Evolutionary conservation across 2,797 vertebrate species (phyloP), one percentile per base, ranked within the genome.

Genomic region (Siniperca undulata): DNA sequence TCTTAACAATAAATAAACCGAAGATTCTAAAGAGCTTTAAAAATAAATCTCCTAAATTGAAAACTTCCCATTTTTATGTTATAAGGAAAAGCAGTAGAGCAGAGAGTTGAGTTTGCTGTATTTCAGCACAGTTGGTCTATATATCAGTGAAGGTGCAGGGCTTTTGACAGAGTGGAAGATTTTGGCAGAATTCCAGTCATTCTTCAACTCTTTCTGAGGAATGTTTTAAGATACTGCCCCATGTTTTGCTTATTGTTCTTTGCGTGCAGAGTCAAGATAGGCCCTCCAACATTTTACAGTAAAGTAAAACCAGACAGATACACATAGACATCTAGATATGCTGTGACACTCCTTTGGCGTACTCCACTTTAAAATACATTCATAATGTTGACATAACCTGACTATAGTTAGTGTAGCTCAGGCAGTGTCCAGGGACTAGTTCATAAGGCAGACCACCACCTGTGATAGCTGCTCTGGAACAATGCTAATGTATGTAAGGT

Each of bases 151-250:
- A 46, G 71, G 38, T 1, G 66, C 22, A 1, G 74, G 55, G 66
- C 58, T 50, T 79, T 81, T 73, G 61, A 81, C 58, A 52, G 55
- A 68, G 60, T 74, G 60, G 44, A 82, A 55, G 24, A 52, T 72
- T 90, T 82, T 90, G 83, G 82, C 78, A 67, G 64, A 73, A 82
- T 81, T 88, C 83, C 89, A 85, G 75, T 89, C 88, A 84, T 86
- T 92, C 86, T 81, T 88, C 36, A 65, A 12, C 48, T 74, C 44
- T 78, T 88, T 87, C 72, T 74, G 58, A 83, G 61, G 80, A 83
- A 53, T 82, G 86, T 81, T 87, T 87, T 60, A 82, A 88, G 87
- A 88, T 48, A 80, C 77, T 77, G 58, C 53, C 67, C 66, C 79
- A 60, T 80, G 48, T 60, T 79, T 79, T 81, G 88, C 66, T 91